Percentiles rank a stretch among this genome's conserved stretches.
Evolutionary conservation across 2,113 vertebrate genomes (phyloP).

Genomic region (Casuarius casuarius): DNA sequence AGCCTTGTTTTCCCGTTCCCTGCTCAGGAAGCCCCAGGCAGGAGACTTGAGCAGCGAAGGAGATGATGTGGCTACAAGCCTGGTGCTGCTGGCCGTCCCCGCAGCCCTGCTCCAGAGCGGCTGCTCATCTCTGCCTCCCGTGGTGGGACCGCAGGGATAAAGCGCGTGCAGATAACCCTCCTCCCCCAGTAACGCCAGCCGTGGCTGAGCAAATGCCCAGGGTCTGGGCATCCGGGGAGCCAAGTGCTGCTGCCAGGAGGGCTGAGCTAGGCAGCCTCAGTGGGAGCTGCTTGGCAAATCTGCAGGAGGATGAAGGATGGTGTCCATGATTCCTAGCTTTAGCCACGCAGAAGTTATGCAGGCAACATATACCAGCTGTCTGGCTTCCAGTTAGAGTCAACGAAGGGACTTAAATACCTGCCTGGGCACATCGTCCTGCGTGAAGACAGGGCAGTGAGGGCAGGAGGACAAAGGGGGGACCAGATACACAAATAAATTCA

Average conservation of each 20-base stretch:
- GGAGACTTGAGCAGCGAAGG: not conserved
- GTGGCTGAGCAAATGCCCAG: not conserved
- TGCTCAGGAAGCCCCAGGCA: not conserved
- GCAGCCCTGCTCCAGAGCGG: not conserved
- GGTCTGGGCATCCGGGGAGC: not conserved
- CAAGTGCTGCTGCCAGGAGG: not conserved
- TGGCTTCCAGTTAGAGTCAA: not conserved
- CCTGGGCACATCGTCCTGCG: not conserved
- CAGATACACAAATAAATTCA: not conserved
- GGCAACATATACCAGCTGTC: not conserved
- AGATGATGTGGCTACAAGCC: not conserved
- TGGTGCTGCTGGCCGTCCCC: not conserved
- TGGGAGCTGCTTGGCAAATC: not conserved
- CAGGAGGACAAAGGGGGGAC: not conserved
- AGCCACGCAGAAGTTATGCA: not conserved
- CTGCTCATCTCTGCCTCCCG: not conserved
- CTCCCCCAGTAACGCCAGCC: not conserved
- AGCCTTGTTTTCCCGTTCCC: not conserved
- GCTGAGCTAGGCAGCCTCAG: not conserved
- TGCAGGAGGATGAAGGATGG: not conserved
- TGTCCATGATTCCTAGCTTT: not conserved
- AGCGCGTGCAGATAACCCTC: not conserved
- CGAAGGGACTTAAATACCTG: not conserved
- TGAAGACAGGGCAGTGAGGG: not conserved
- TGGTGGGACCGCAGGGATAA: rapidly evolving